Base-by-base conservation (phyloP, 2,113 vertebrate genomes). In the Nothoprocta perdicaria region DNA sequence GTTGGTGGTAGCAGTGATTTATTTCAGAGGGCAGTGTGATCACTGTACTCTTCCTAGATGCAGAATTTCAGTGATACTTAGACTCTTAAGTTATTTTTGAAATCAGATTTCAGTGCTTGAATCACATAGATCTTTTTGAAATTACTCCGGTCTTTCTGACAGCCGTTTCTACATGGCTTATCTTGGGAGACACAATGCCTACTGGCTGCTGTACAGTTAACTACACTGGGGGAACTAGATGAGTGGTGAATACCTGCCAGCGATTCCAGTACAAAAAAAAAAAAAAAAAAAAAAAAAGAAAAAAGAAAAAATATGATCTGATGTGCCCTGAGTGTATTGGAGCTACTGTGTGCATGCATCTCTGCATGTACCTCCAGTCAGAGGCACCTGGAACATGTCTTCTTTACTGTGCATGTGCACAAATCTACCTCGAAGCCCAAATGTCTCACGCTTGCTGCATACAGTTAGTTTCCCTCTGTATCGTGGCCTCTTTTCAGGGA, bases 31-130 rank as follows among this genome's bases (percentile, higher is more conserved):
- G 45, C 75, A 75, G 29, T 94, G 88, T 83, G 94, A 89, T 94
- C 75, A 83, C 63, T 90, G 84, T 84, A 23, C 75, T 93, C 80
- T 94, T 95, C 68, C 72, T 92, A 89, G 84, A 26, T 63, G 90
- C 90, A 87, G 75, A 93, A 92, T 95, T 84, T 73, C 75, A 69
- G 80, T 60, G 62, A n/a, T 84, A 45, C 45, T 84, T 78, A 76
- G 71, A 90, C 53, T 90, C 23, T 50, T 53, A 82, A 84, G 50
- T 79, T 2, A 89, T 90, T 66, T 93, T 92, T 89, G 24, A 81
- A 86, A 83, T 50, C 78, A 78, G 84, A 94, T 94, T 73, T 93
- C 91, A 71, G 38, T 43, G 41, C 75, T 89, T 94, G 79, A 96
- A 87, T 92, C 87, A 92, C 0, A 0, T 72, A 71, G 72, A 67